Evolutionary conservation across 2,888 invertebrate genomes (phyloP).

Genomic region (Abrostola tripartita): DNA sequence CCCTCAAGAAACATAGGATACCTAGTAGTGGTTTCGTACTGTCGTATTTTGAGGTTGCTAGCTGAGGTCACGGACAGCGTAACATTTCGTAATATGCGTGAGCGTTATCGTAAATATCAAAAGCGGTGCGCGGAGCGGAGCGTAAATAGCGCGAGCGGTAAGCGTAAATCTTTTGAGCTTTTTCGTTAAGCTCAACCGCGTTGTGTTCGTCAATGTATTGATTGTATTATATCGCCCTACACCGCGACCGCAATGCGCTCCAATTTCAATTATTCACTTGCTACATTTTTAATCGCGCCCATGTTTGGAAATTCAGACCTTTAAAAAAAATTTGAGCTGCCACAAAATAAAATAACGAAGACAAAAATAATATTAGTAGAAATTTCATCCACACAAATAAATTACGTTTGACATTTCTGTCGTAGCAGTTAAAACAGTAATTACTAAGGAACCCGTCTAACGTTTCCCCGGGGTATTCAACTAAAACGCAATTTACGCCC

Average conservation of each 20-base stretch:
- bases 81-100: slow-evolving; percentile 71
- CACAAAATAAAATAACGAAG: slow-evolving; percentile 40
- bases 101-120: slow-evolving; percentile 78
- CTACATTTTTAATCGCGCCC: slow-evolving; percentile 63
- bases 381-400: slow-evolving; percentile 78
- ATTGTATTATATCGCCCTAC: slow-evolving; percentile 71
- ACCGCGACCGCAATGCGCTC: slow-evolving; percentile 64
- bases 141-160: slow-evolving; percentile 71
- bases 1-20: slow-evolving; percentile 29
- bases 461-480: slow-evolving; percentile 84
- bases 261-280: slow-evolving; percentile 72
- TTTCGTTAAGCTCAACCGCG: slow-evolving; percentile 75
- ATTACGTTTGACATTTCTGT: slow-evolving; percentile 84
- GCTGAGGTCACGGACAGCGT: slow-evolving; percentile 67
- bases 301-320: slow-evolving; percentile 34
- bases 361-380: slow-evolving; percentile 60
- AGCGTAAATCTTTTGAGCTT: slow-evolving; percentile 74
- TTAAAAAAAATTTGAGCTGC: slow-evolving; percentile 21
- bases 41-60: slow-evolving; percentile 57
- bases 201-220: slow-evolving; percentile 77
- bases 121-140: slow-evolving; percentile 59
- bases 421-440: slow-evolving; percentile 86
- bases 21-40: slow-evolving; percentile 38
- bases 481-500: slow-evolving; percentile 86
- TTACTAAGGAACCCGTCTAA: slow-evolving; percentile 85